A percentile compares a stretch with the other conserved stretches of the same genome.
phyloP scores from a whole-genome alignment of 2,797 vertebrate genomes.

The Lagocephalus sceleratus region DNA sequence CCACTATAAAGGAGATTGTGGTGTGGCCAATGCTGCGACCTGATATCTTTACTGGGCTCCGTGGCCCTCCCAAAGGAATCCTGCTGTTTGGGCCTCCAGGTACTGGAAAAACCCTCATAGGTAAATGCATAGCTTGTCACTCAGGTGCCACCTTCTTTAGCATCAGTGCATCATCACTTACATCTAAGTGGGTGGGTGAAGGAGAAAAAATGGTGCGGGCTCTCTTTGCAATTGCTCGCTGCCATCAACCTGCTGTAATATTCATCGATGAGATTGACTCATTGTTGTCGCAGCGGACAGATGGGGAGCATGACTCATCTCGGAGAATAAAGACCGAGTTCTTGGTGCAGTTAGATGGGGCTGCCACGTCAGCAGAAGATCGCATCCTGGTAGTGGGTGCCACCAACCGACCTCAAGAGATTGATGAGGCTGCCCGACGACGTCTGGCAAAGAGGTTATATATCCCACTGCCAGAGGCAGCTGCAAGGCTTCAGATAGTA shows the following conservation, averaged over 20 bases:
- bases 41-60: slow-evolving; percentile 93
- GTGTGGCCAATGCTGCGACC: slow-evolving; percentile 98
- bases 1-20: slow-evolving; percentile 95
- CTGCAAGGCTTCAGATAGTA: slow-evolving; percentile 87
- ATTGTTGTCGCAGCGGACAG: slow-evolving; percentile 89
- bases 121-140: slow-evolving; percentile 96
- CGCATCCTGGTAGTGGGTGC: slow-evolving; percentile 95
- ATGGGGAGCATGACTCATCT: slow-evolving; percentile 94
- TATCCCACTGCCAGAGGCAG: slow-evolving; percentile 88
- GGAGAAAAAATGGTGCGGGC: slow-evolving; percentile 98
- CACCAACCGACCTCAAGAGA: slow-evolving; percentile 95
- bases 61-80: slow-evolving; percentile 94
- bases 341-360: slow-evolving; percentile 93
- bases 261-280: slow-evolving; percentile 99
- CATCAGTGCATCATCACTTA: slow-evolving; percentile 95
- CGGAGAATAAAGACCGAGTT: slow-evolving; percentile 97
- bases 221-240: slow-evolving; percentile 89
- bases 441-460: slow-evolving; percentile 91
- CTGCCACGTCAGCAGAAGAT: slow-evolving; percentile 89
- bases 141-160: slow-evolving; percentile 98
- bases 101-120: slow-evolving; percentile 96
- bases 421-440: slow-evolving; percentile 93
- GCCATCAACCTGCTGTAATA: slow-evolving; percentile 95
- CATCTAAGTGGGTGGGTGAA: slow-evolving; percentile 97
- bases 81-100: slow-evolving; percentile 95